These are phyloP conservation scores for Taeniopygia guttata DNA, from an alignment of 2,797 vertebrate genomes.

Conservation along the genomic window DNA sequence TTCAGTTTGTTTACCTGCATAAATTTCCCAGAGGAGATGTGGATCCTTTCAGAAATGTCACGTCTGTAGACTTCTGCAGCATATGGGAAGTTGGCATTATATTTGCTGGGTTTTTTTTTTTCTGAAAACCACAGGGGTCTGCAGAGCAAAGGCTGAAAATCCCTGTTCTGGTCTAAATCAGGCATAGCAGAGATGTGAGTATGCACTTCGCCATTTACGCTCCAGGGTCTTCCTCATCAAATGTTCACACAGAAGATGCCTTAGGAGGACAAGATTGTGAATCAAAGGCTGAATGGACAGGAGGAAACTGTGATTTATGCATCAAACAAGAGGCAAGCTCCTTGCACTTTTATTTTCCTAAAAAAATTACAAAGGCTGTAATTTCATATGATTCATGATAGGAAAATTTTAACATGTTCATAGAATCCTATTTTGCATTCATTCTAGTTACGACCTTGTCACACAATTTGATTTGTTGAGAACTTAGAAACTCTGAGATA, in stretches of 20 bases:
- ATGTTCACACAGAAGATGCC: background rate
- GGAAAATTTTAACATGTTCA: background rate
- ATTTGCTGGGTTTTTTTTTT: background rate
- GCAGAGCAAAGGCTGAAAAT: background rate
- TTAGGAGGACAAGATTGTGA: background rate
- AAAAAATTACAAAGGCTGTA: background rate
- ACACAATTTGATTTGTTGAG: background rate
- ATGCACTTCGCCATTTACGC: background rate
- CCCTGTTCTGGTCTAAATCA: background rate
- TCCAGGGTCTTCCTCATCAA: background rate
- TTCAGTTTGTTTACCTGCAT: background rate
- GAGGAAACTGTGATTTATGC: background rate
- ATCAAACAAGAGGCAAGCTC: background rate
- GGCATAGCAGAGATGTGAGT: background rate
- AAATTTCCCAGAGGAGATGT: background rate
- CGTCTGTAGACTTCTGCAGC: background rate
- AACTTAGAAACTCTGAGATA: background rate
- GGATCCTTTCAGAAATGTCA: background rate
- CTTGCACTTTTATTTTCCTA: background rate
- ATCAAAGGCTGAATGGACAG: background rate
- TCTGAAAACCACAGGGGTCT: background rate
- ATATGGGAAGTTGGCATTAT: background rate
- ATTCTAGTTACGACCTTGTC: background rate
- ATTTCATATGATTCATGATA: background rate
- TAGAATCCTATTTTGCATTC: background rate